These are phyloP conservation scores for Aegithalos caudatus DNA, from an alignment of 2,113 vertebrate genomes.

Conservation along the genomic window DNA sequence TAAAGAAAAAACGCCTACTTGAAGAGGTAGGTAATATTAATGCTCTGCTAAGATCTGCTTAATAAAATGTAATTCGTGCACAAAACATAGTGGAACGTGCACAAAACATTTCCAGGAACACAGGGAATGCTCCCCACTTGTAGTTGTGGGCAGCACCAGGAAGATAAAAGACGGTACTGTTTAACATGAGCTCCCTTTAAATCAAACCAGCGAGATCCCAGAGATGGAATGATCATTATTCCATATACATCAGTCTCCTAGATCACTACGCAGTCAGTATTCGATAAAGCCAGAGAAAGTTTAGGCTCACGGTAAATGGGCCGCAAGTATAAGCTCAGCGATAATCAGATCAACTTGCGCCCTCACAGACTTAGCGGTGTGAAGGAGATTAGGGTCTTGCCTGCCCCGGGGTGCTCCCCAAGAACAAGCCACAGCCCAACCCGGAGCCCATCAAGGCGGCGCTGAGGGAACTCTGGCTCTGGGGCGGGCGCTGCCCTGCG, in stretches of 20 bases:
- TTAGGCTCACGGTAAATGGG: neutral
- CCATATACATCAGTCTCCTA: neutral
- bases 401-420: neutral
- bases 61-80: neutral
- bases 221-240: neutral
- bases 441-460: accelerated
- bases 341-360: neutral
- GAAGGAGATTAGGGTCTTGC: neutral
- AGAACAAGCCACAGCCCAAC: neutral
- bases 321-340: neutral
- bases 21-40: neutral
- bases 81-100: neutral
- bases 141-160: neutral
- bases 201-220: neutral
- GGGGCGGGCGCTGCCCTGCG: neutral
- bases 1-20: neutral
- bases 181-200: neutral
- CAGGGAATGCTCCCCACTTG: neutral
- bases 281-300: neutral
- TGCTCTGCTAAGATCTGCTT: neutral
- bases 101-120: neutral
- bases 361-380: neutral
- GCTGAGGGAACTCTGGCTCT: neutral
- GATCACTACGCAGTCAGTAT: neutral
- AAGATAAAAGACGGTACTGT: neutral